Percentiles rank a stretch among this genome's conserved stretches.
Evolutionary conservation across 23 tunicate genomes (phyloP).

Genomic region (Oikopleura vanhoeffeni): DNA sequence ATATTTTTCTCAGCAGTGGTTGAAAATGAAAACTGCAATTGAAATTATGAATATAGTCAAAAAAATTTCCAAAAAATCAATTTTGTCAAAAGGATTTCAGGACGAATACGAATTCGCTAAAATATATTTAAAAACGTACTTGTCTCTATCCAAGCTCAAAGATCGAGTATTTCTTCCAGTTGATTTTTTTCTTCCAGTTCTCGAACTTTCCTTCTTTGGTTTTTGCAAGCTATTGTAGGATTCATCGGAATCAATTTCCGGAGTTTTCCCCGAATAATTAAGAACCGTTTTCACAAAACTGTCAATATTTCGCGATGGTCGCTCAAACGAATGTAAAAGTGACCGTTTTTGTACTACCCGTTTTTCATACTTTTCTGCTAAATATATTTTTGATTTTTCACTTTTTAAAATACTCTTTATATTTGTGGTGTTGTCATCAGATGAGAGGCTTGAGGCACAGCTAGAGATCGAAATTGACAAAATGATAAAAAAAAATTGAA

Average conservation of each 20-base stretch:
- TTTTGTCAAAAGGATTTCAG: too few species aligned
- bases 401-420: not conserved
- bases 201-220: not conserved
- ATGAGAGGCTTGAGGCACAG: not conserved
- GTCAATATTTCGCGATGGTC: conserved; percentile 5
- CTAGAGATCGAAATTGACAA: not conserved
- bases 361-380: not conserved
- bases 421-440: not conserved
- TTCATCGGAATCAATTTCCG: not conserved
- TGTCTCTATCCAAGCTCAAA: not conserved
- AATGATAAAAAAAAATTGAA: not conserved
- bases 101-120: too few species aligned
- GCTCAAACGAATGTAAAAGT: not conserved
- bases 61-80: too few species aligned
- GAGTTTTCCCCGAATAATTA: not conserved
- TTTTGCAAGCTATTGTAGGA: not conserved
- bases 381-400: not conserved
- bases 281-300: conserved; percentile 6
- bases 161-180: not conserved
- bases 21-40: too few species aligned
- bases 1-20: too few species aligned
- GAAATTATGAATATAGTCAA: too few species aligned
- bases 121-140: too few species aligned
- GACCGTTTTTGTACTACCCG: not conserved
- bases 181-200: not conserved